Base-by-base conservation (phyloP, 2,113 vertebrate genomes). In the Ictalurus furcatus region DNA sequence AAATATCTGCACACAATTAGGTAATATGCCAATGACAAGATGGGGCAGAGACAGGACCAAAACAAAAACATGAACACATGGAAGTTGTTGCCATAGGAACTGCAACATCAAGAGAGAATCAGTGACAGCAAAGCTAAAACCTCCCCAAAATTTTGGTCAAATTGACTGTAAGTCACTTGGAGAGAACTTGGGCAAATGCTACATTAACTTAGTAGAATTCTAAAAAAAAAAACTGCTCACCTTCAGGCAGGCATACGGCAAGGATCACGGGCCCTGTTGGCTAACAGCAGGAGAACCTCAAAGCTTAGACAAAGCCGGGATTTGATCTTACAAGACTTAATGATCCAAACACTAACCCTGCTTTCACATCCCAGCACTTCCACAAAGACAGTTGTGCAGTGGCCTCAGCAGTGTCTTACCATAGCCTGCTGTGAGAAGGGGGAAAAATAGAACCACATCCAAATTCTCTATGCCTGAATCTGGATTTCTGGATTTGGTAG, bases 401-500 rank as follows among this genome's bases (percentile, higher is more conserved):
- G 28, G 63, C 67, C 21, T 13, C 67, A 84, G 71, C 37, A 80
- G 25, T 44, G 59, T 73, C 61, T 30, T 44, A 40, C 88, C 4
- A 21, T 40, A 40, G 52, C n/a, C 9, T 54, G 71, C 79, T 86
- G 16, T 59, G 83, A 84, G 48, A 61, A 78, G 52, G 54, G 21
- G 30, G 5, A 76, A 67, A 80, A 88, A 74, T 61, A 44, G 73
- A 85, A 19, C 34, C 34, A 54, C 61, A 79, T 84, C 83, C 85
- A n/a, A 76, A 63, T 63, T 30, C 34, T 71, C 37, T 74, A 34
- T 54, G 37, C 28, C 78, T 37, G 54, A 78, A 85, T 81, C 85
- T 56, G 6, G n/a, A 85, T 84, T 83, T 40, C 71, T 71, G 90
- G 48, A 85, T 88, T 87, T 80, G 85, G 71, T 91, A 69, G 52